Conservation (phyloP, 2,797 vertebrate species). For the Pseudochirops corinnae region DNA sequence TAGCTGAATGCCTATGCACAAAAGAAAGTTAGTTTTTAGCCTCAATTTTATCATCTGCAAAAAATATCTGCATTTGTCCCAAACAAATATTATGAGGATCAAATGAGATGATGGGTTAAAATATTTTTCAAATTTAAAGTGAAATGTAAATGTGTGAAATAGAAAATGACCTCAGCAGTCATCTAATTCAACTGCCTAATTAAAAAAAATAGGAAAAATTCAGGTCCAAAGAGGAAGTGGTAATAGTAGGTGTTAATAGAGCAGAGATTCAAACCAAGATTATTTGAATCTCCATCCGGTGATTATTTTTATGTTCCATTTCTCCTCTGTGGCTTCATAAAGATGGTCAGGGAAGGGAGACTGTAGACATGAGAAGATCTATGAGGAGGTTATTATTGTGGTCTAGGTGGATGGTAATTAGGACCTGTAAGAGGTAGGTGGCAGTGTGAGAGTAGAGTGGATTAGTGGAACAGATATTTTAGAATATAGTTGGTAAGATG, state of each 20-base stretch:
- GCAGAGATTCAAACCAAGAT: neutral
- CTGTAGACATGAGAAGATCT: neutral
- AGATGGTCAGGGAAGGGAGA: neutral
- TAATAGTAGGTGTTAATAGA: neutral
- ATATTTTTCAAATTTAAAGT: neutral
- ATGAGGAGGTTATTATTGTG: neutral
- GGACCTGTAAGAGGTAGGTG: neutral
- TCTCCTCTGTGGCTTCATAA: neutral
- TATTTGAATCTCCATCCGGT: neutral
- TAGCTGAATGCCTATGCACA: neutral
- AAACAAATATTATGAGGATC: neutral
- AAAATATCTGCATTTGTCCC: neutral
- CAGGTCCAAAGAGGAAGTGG: neutral
- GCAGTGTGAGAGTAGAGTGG: neutral
- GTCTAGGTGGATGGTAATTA: neutral
- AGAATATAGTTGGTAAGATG: neutral
- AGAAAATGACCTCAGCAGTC: neutral
- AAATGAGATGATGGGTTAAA: neutral
- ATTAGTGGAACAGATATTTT: neutral
- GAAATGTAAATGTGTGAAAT: neutral
- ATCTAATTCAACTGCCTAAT: neutral
- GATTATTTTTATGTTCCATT: neutral
- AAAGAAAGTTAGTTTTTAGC: neutral
- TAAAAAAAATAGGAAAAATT: neutral
- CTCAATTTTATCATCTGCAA: neutral